Evolutionary conservation across 1,140 invertebrate genomes (phyloP).

Genomic region (Camponotus vicinus): DNA sequence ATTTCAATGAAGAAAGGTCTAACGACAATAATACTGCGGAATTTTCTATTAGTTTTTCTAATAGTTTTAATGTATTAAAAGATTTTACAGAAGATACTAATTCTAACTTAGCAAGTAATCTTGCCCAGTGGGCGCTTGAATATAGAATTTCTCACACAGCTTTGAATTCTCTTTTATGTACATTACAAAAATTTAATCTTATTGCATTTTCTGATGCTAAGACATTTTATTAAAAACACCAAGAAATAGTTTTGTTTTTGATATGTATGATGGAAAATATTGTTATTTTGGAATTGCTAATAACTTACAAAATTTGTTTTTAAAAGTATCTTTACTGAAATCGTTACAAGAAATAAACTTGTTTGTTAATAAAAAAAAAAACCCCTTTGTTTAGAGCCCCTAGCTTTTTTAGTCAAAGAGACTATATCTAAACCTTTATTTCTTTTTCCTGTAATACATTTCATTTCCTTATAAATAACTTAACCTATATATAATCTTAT

Average conservation of each 20-base stretch:
- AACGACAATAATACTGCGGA: not conserved
- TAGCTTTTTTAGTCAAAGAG: too few species aligned
- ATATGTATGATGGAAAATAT: not conserved
- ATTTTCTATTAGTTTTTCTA: not conserved
- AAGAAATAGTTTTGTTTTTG: not conserved
- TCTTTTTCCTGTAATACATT: too few species aligned
- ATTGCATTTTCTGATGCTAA: conserved; percentile 1
- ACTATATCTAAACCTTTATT: too few species aligned
- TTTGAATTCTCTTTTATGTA: conserved; percentile 13
- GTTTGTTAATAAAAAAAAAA: not conserved
- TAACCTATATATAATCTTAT: too few species aligned
- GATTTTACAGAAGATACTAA: not conserved
- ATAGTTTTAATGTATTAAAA: not conserved
- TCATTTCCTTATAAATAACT: too few species aligned
- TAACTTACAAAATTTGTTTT: conserved; percentile 2
- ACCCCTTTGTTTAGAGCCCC: too few species aligned
- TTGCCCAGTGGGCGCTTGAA: conserved; percentile 4
- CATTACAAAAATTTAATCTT: not conserved
- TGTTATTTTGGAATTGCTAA: conserved; percentile 27
- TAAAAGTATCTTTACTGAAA: not conserved
- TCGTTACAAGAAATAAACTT: conserved; percentile 8
- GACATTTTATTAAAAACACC: conserved; percentile 5
- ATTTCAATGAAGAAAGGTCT: not conserved
- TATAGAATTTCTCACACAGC: not conserved
- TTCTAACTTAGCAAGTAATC: not conserved